Percentiles rank a stretch among this genome's conserved stretches.
Conservation (phyloP, 2,797 vertebrate genomes). For the Sitta carolinensis region DNA sequence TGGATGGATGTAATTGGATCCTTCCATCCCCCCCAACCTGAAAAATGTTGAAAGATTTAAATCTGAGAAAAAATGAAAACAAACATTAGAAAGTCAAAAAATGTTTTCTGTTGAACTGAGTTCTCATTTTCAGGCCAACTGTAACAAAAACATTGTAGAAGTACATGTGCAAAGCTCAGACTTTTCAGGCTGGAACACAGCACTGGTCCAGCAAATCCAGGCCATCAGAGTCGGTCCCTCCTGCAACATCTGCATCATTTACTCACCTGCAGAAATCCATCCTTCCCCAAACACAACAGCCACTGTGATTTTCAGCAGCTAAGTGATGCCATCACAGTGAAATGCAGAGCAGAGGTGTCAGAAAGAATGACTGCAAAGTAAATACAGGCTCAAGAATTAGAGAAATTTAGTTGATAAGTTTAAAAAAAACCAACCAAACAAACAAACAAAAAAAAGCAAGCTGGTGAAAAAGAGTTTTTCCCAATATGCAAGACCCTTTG, state of each 20-base stretch:
- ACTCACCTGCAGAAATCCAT: background rate
- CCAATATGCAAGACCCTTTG: background rate
- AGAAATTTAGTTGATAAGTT: background rate
- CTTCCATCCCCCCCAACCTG: background rate
- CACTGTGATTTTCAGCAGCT: background rate
- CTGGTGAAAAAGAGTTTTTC: background rate
- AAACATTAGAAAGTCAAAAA: conserved; percentile 62
- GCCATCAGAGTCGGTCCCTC: background rate
- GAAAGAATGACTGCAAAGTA: background rate
- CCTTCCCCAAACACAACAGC: background rate
- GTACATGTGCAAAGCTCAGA: conserved; percentile 34
- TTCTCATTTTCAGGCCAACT: conserved; percentile 16
- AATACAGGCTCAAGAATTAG: background rate
- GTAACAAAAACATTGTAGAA: conserved; percentile 44
- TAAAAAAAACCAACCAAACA: too few relatives aligned
- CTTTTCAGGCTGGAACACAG: conserved; percentile 11
- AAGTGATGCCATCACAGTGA: background rate
- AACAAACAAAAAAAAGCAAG: background rate
- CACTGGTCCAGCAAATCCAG: background rate
- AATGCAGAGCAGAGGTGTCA: background rate
- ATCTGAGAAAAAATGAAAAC: conserved; percentile 61
- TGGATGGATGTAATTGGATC: background rate
- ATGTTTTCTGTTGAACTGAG: conserved; percentile 43
- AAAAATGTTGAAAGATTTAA: conserved; percentile 46
- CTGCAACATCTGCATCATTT: background rate